phyloP scores from a whole-genome alignment of 2,113 vertebrate species.

The Anhinga rufa region DNA sequence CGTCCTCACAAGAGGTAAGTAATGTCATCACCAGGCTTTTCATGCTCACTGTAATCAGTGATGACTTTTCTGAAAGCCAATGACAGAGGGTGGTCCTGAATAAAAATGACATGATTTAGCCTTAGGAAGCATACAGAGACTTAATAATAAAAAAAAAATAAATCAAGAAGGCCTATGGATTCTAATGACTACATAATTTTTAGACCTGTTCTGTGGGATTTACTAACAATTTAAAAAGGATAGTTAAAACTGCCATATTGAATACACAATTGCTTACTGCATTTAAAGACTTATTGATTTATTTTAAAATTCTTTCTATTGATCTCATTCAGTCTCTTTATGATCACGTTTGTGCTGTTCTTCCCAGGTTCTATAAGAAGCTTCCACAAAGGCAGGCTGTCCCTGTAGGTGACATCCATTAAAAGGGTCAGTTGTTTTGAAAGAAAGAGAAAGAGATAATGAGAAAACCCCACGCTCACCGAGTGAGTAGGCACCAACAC shows the following conservation, averaged over 20 bases:
- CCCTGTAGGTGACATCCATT: neutral
- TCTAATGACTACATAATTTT: neutral
- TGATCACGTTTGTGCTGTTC: neutral
- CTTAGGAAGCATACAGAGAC: neutral
- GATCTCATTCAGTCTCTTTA: neutral
- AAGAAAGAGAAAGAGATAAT: constrained; percentile 22
- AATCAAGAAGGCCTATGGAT: neutral
- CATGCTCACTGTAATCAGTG: neutral
- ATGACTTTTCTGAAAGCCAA: neutral
- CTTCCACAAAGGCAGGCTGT: neutral
- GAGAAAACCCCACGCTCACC: neutral
- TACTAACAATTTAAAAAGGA: neutral
- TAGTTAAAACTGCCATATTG: neutral
- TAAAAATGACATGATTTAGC: neutral
- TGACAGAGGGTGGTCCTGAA: neutral
- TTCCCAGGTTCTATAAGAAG: neutral
- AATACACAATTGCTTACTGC: neutral
- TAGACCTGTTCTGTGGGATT: neutral
- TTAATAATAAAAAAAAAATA: neutral
- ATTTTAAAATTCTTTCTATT: neutral
- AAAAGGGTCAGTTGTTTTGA: constrained; percentile 1
- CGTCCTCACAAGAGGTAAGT: neutral
- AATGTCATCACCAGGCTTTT: neutral
- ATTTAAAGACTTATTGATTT: neutral
- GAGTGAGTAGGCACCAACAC: neutral